Evolutionary conservation across 1,140 invertebrate species (phyloP).

Genomic region (Aphidius gifuensis): DNA sequence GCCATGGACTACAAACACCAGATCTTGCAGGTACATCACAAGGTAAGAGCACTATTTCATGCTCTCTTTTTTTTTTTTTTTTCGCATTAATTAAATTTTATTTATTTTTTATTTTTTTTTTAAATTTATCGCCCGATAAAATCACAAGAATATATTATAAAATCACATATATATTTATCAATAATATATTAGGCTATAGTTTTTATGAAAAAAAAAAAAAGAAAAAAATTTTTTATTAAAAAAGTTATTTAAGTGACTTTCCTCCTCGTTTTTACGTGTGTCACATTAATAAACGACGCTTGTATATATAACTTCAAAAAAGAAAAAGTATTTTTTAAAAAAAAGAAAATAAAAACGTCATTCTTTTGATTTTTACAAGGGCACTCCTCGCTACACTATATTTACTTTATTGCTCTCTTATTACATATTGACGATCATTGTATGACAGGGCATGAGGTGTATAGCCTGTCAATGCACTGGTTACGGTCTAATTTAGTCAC

Average conservation of each 20-base stretch:
- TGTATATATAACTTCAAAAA: too few relatives aligned
- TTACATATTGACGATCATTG: slow-evolving; percentile 19
- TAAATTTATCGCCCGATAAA: slow-evolving; percentile 31
- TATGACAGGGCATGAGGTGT: slow-evolving; percentile 10
- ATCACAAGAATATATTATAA: slow-evolving; percentile 38
- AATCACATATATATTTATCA: too few relatives aligned
- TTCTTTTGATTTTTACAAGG: slow-evolving; percentile 43
- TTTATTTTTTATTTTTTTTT: slow-evolving; percentile 22
- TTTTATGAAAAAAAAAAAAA: too few relatives aligned
- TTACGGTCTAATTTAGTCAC: slow-evolving; percentile 34
- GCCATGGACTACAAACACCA: slow-evolving; percentile 63
- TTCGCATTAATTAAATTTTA: neutral
- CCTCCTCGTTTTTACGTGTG: slow-evolving; percentile 22
- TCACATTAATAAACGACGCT: slow-evolving; percentile 20
- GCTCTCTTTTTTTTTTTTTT: slow-evolving; percentile 1
- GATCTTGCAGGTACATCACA: slow-evolving; percentile 79
- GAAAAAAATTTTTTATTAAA: too few relatives aligned
- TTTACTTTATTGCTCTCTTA: slow-evolving; percentile 34
- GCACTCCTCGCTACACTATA: slow-evolving; percentile 30
- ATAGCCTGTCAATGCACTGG: slow-evolving; percentile 21
- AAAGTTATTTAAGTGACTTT: slow-evolving; percentile 5
- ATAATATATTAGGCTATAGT: too few relatives aligned
- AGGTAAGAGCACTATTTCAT: slow-evolving; percentile 64
- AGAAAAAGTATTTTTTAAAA: too few relatives aligned
- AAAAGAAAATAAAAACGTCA: slow-evolving; percentile 14